Base-by-base conservation (phyloP, 2,888 invertebrate genomes). In the Orchesella flavescens region DNA sequence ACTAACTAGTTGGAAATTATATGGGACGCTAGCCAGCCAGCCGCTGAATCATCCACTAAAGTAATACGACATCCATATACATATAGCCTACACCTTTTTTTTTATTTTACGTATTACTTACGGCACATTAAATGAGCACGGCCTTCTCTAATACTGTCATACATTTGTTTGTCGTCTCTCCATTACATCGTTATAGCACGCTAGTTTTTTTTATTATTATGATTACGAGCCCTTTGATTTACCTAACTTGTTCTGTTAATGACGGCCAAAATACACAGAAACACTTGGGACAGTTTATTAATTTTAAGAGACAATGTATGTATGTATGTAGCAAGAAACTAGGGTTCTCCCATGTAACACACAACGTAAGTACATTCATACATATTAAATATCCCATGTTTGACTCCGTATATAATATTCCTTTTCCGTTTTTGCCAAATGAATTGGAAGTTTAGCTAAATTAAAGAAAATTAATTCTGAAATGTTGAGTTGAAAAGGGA, bases 391-490 rank as follows among this genome's bases (percentile, higher is more conserved):
- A 63, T 2, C 21, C 13, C 24, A 15, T n/a, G 24, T 24, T 63
- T 2, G 13, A 63, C 15, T 34, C 21, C 24, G 24, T 63, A 12
- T n/a, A n/a, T 34, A 24, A 21, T 59, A 21, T 59, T 15, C 59
- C 1, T 59, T n/a, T 69, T 46, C 53, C 43, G 46, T 66, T 23
- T 53, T 57, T 72, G 71, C 76, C 65, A 82, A 74, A 82, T 72
- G 21, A 82, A 76, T 65, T 76, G 68, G 34, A 82, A 59, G 49
- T 55, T 76, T 76, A 82, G 76, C 71, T 76, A 55, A 75, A 82
- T 82, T 81, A 66, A 73, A 74, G 63, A 17, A 75, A 82, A 82
- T 82, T 71, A 65, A 82, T 76, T 82, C 65, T 63, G 75, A 75
- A 71, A 75, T 75, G 13, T 75, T 44, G 34, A 34, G 34, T 82